Percentiles rank a stretch among this genome's conserved stretches.
Conservation (phyloP, 2,113 vertebrate species). For the Emydocephalus ijimae region DNA sequence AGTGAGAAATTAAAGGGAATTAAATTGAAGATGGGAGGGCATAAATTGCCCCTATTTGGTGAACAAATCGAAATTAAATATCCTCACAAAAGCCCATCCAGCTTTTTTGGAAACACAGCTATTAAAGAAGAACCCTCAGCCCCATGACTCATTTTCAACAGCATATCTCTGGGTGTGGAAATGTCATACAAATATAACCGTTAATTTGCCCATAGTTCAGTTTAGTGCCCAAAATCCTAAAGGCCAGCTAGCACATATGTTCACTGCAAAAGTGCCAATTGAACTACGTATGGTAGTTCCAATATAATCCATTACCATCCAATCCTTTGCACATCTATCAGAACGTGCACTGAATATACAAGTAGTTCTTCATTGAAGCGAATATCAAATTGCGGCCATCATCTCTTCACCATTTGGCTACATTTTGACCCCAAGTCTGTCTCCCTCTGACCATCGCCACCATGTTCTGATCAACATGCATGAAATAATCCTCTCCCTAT, state of each 20-base stretch:
- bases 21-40: neutral
- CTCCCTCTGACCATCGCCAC: neutral
- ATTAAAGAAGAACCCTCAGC: neutral
- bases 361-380: neutral
- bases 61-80: neutral
- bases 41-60: neutral
- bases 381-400: neutral
- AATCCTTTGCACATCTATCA: neutral
- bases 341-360: neutral
- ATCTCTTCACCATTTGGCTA: neutral
- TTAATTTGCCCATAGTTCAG: neutral
- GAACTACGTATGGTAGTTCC: neutral
- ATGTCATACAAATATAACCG: neutral
- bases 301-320: neutral
- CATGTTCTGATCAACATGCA: neutral
- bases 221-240: neutral
- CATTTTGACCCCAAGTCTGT: neutral
- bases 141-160: neutral
- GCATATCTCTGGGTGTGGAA: neutral
- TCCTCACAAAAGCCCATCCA: neutral
- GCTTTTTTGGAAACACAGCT: neutral
- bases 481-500: neutral
- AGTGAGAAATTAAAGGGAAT: neutral
- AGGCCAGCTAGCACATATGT: neutral
- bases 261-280: neutral